Evolutionary conservation across 2,888 invertebrate genomes (phyloP), one percentile per base, ranked within the genome.

Genomic region (Rotaria macrura): DNA sequence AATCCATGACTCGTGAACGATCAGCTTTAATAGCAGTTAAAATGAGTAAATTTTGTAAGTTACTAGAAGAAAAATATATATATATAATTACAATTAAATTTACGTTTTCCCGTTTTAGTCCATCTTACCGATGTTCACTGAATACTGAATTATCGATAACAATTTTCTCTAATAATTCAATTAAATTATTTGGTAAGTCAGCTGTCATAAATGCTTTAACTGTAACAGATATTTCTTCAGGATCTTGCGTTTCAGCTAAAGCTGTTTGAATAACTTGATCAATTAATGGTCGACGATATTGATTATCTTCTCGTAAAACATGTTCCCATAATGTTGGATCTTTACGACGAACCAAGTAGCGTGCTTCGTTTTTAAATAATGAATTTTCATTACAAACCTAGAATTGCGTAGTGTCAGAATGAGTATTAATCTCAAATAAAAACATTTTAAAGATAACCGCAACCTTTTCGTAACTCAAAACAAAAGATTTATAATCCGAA

Each of bases 171-270:
- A 99, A 92, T 86, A 99, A 92, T 90, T 99, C 99, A 88, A 99
- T 99, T 86, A 99, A 92, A 91, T 99, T 99, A 90, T 99, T 99
- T 57, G 99, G 99, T 89, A 99, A 92, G 92, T 99, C 98, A 25
- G 99, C 98, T 0, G 97, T 96, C 98, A 99, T 99, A 92, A 99
- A 99, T 0, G 99, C 98, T 91, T 99, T 99, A 17, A 99, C 99
- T 0, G 99, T 97, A 0, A 97, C 96, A 0, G 97, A 97, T 89
- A 99, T 99, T 90, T 99, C 99, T 91, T 99, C 99, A 0, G 99
- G 97, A 91, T 99, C 98, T 92, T 99, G 98, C 0, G 99, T 99
- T 91, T 99, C 99, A 0, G 96, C 96, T 23, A 99, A 93, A 0
- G 99, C 99, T 7, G 98, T 99, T 92, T 99, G 98, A 12, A 99